Evolutionary conservation across 2,888 invertebrate species (phyloP), one percentile per base, ranked within the genome.

Genomic region (Drosophila anomalata): DNA sequence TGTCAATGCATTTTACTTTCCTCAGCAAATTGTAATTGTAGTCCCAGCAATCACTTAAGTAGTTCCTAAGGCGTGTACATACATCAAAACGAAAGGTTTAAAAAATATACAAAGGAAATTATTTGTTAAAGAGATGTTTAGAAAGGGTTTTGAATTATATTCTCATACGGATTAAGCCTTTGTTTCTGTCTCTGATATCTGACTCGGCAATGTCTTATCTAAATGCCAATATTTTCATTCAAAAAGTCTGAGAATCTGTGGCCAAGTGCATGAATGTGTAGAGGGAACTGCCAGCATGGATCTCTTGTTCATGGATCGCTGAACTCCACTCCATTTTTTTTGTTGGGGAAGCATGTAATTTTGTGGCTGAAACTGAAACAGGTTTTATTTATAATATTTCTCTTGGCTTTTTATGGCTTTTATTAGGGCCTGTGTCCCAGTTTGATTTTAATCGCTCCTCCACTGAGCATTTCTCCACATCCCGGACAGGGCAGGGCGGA

Each of bases 361-460:
- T 72, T 75, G 73, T 62, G 79, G 87, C 68, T 73, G 69, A 73
- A 53, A 55, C 36, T 76, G 78, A 87, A 87, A 88, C 87, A 44
- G 78, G 87, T 87, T 84, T 86, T 75, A 76, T 83, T 76, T 76
- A 85, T 75, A 66, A 66, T 0, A 85, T 73, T 61, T 78, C 72
- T 63, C 41, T 54, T 58, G 29, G 24, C 58, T 39, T 66, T 66
- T 78, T 76, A 48, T 67, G 54, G 73, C 67, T 77, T 72, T 86
- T 86, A 70, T 79, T 61, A 67, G 73, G 76, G 72, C 77, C 77
- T 24, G 22, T 85, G 82, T 83, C 78, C 88, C 76, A 77, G 75
- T 83, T 88, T 85, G 74, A 84, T 68, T 77, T 71, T 87, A 73
- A 84, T 84, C 81, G 75, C 69, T 17, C 17, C 61, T 52, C 62